A percentile compares a stretch with the other conserved stretches of the same genome.
These are phyloP conservation scores for Miichthys miiuy DNA, from an alignment of 2,797 vertebrate genomes.

Conservation along the genomic window DNA sequence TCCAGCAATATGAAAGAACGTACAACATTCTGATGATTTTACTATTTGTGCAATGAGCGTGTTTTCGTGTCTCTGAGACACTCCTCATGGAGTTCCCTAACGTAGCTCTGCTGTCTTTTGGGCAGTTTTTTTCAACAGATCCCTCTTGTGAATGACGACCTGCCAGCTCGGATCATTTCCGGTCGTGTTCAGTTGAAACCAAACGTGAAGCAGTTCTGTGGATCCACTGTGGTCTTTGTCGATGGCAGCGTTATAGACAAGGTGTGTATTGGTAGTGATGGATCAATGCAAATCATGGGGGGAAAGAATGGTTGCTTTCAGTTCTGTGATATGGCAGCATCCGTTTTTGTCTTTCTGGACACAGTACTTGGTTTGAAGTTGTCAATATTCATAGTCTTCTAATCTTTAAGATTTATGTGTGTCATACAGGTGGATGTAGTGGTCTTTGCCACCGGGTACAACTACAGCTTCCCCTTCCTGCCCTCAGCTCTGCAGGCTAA, in stretches of 20 bases:
- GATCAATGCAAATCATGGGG: background rate
- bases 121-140: conserved; percentile 77
- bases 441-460: conserved; percentile 89
- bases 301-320: background rate
- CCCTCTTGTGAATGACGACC: conserved; percentile 85
- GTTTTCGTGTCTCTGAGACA: background rate
- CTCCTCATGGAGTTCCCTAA: no score
- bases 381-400: background rate
- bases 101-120: background rate
- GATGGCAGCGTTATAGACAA: conserved; percentile 79
- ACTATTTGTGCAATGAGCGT: no score
- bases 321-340: no score
- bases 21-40: no score
- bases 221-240: conserved; percentile 82
- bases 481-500: conserved; percentile 77
- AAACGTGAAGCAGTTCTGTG: conserved; percentile 83
- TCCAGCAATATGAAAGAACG: no score
- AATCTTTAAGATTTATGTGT: background rate
- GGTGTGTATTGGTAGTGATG: conserved; percentile 38
- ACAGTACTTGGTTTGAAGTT: no score
- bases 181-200: conserved; percentile 86
- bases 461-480: conserved; percentile 87
- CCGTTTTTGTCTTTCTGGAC: no score
- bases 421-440: conserved; percentile 78
- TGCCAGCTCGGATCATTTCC: conserved; percentile 85